phyloP scores from a whole-genome alignment of 64 coral and sea anemone species.

The Exaiptasia diaphana region DNA sequence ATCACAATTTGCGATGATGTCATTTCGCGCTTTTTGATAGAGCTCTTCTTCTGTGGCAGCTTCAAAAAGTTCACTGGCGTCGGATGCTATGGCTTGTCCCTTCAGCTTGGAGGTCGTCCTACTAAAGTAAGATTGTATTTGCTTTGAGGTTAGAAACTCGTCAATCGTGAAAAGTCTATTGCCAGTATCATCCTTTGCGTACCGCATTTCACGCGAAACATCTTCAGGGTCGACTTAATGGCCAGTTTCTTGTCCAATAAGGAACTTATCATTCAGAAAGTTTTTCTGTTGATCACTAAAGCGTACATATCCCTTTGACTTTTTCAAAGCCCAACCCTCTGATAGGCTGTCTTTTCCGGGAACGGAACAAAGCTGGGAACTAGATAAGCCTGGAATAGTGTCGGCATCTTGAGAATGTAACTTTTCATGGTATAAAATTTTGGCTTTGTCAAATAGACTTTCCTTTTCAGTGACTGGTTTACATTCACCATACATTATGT shows the following conservation, averaged over 20 bases:
- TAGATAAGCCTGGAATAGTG: background rate
- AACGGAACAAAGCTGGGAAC: background rate
- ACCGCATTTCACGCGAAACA: conserved; percentile 6
- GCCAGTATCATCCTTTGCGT: conserved; percentile 19
- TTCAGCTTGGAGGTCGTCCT: conserved; percentile 14
- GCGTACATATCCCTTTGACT: background rate
- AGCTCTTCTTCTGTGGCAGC: background rate
- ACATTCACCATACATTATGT: conserved; percentile 32
- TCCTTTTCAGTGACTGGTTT: background rate
- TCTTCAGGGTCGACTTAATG: background rate
- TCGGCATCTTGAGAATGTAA: background rate
- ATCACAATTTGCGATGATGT: background rate
- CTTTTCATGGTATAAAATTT: background rate
- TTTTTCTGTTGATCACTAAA: conserved; percentile 25
- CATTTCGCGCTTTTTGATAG: background rate
- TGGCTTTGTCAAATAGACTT: background rate
- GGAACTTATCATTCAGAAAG: conserved; percentile 24
- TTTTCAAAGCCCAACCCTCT: conserved; percentile 35
- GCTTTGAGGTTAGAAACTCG: conserved; percentile 7
- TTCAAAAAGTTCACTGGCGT: background rate
- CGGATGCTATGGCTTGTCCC: background rate
- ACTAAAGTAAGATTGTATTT: conserved; percentile 25
- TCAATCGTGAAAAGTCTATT: background rate
- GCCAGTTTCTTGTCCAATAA: background rate
- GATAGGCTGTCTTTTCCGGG: background rate